Base-by-base conservation (phyloP, 2,113 vertebrate species). In the Maylandia zebra region DNA sequence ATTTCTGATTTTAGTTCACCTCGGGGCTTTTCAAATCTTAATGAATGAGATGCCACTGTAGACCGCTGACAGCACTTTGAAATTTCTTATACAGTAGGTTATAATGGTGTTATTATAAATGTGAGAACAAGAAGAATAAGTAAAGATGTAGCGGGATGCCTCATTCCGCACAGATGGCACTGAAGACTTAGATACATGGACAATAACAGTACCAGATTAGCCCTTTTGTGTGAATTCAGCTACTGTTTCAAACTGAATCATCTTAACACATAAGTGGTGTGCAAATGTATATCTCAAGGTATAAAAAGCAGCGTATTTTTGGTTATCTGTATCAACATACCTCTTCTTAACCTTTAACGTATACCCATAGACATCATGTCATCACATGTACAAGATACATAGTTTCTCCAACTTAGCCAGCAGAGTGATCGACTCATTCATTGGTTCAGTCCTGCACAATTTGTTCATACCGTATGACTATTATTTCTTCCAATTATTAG, bases 121-220 rank as follows among this genome's bases (percentile, higher is more conserved):
- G 87, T 84, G 82, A 74, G 48, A 89, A 85, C 52, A 61, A 57
- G 57, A n/a, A 56, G 78, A 83, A 66, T 85, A 83, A 91, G 88
- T 69, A 89, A 64, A 69, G 84, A 86, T 86, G 86, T 85, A 87
- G 76, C 6, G 19, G 85, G 84, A 81, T 80, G 64, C 19, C 82
- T 56, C 74, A 10, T 66, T 88, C 38, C 22, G 88, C 80, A 86
- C 90, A 90, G 86, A 94, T 90, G 89, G 84, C 53, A 91, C 69
- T 86, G 81, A 81, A 24, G 84, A 69, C 38, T 76, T 85, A 79
- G 74, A 88, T 24, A 86, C 81, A 71, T 87, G 36, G 69, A 85
- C 88, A 88, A 87, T 82, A 90, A 88, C 64, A 52, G 50, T 71
- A 82, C 87, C 79, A 83, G 79, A 93, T 90, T 91, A 89, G 30